These are phyloP conservation scores for Bubo scandiacus DNA, from an alignment of 2,113 vertebrate species.

Conservation along the genomic window DNA sequence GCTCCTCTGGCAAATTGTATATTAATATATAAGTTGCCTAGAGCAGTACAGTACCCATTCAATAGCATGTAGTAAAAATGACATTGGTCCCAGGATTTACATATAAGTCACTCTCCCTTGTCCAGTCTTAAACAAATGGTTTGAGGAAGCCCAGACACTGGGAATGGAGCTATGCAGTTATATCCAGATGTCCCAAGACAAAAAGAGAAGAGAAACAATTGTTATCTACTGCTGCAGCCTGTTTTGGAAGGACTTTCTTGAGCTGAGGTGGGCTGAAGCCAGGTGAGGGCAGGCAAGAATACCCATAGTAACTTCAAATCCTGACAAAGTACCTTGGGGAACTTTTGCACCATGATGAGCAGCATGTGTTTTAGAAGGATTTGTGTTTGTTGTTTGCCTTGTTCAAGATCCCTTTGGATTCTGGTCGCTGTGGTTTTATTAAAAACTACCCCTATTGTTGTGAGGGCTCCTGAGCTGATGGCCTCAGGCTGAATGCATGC, in stretches of 20 bases:
- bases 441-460: conserved; percentile 37
- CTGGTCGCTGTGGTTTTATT: not conserved
- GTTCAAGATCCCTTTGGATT: conserved; percentile 27
- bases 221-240: not conserved
- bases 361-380: not conserved
- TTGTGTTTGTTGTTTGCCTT: conserved; percentile 9
- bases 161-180: not conserved
- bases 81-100: not conserved
- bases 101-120: not conserved
- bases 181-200: not conserved
- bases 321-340: conserved; percentile 16
- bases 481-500: conserved; percentile 37
- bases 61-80: not conserved
- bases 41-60: not conserved
- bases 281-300: not conserved
- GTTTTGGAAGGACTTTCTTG: not conserved
- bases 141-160: not conserved
- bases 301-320: not conserved
- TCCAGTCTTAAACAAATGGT: not conserved
- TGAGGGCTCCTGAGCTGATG: conserved; percentile 15
- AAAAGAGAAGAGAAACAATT: not conserved
- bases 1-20: not conserved
- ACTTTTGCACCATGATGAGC: not conserved
- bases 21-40: not conserved
- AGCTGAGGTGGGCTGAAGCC: not conserved